phyloP scores from a whole-genome alignment of 2,113 vertebrate genomes.

The Ammodytes dubius region DNA sequence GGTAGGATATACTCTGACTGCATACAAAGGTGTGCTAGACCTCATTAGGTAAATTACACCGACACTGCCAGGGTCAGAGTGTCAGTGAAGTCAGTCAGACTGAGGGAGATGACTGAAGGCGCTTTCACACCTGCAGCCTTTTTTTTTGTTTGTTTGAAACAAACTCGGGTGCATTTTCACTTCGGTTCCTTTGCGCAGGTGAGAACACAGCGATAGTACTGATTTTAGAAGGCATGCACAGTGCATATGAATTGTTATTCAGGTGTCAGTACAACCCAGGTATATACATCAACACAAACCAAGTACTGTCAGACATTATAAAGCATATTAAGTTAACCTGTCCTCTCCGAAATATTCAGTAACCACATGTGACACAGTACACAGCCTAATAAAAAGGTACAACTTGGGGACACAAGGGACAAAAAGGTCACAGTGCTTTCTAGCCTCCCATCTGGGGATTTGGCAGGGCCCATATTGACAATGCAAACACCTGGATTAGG shows the following conservation, averaged over 20 bases:
- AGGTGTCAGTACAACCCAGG: background rate
- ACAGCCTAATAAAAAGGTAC: background rate
- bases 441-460: slow-evolving; percentile 24
- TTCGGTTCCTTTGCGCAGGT: too few relatives aligned
- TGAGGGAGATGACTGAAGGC: slow-evolving; percentile 22
- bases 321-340: background rate
- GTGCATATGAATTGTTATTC: background rate
- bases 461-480: slow-evolving; percentile 26
- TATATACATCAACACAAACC: background rate
- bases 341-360: background rate
- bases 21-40: slow-evolving; percentile 41
- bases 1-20: slow-evolving; percentile 5
- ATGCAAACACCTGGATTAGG: slow-evolving; percentile 68
- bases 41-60: slow-evolving; percentile 48
- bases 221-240: background rate
- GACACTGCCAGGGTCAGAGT: slow-evolving; percentile 24
- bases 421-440: slow-evolving; percentile 46
- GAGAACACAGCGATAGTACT: too few relatives aligned
- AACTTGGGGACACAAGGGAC: background rate
- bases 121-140: slow-evolving; percentile 6
- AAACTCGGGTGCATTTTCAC: too few relatives aligned
- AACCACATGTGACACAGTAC: slow-evolving; percentile 8
- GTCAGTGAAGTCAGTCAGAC: slow-evolving; percentile 29
- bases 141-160: background rate
- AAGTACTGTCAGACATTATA: background rate